Evolutionary conservation across 2,888 invertebrate genomes (phyloP), one percentile per base, ranked within the genome.

Genomic region (Oscheius myriophilus): DNA sequence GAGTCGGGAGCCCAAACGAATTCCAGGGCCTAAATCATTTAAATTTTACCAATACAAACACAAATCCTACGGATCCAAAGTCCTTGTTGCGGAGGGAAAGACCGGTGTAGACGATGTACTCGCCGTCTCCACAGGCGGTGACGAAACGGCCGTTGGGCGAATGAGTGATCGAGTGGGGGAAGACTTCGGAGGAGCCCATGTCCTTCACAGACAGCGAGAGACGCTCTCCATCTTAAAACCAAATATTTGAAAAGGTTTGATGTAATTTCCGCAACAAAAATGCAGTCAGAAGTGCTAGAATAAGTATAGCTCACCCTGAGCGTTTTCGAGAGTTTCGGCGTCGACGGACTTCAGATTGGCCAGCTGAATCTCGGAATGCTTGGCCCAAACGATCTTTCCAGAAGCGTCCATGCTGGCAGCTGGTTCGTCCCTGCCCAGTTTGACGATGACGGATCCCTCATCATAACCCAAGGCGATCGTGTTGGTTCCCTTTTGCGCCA

Each of bases 21-120:
- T 89, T 99, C 98, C 83, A 96, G 94, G 0, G 77, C 74, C 73
- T 73, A 45, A 67, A 66, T 26, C 14, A 21, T 6, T 41, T 39
- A 9, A 6, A 14, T 65, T 4, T 25, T 18, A 21, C 9, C 0
- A 95, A 53, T 26, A 14, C 2, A 21, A 53, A 7, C 21, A 33
- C 25, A 3, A 18, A 2, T 16, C 9, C 25, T 21, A 72, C 79
- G 46, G 76, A 74, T 0, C 98, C 98, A 87, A 97, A 99, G 1
- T 96, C 96, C 87, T 99, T 99, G 88, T 99, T 99, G 63, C 98
- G 90, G 74, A 99, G 89, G 0, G 97, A 97, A 96, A 98, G 96
- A 0, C 98, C 95, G 0, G 98, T 99, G 89, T 99, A 98, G 82
- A 99, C 97, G 58, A 99, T 98, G 88, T 96, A 99, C 87, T 99